Evolutionary conservation across 2,888 invertebrate species (phyloP), one percentile per base, ranked within the genome.

Genomic region (Trichogramma dendrolimi): DNA sequence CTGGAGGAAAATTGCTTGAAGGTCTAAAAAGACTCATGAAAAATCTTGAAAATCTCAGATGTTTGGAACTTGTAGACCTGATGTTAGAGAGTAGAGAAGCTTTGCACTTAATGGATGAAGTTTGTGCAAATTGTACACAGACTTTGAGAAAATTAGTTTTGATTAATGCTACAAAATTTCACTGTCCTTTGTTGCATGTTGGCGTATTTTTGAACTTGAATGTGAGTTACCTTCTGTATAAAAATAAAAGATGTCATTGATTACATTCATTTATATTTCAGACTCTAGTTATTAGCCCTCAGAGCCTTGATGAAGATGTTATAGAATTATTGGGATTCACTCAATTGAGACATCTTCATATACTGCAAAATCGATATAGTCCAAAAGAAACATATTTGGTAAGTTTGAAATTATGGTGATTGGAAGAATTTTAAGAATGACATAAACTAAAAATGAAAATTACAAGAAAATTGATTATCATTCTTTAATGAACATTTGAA

Each of bases 131-230:
- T 52, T 87, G 88, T 71, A 85, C 85, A 59, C 82, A 85, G 52
- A 84, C 85, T 5, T 80, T 93, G 70, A 76, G 80, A 14, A 82
- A 83, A 2, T 79, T 93, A 39, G 83, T 85, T 61, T 74, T 92
- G n/a, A 83, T 91, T 6, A 92, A 93, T 77, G 83, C 89, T 4
- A 91, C 91, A 1, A 87, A 86, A 69, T 80, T 82, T 5, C 84
- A 84, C 53, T 89, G 87, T 70, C 86, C 88, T 42, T 80, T 92
- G 27, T 80, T 91, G 64, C 90, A 92, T 71, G 84, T 88, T 40
- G 90, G 90, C 0, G 84, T 90, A 41, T 92, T 93, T 74, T 75
- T 90, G 39, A 89, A 90, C 75, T 82, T 93, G 60, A 81, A 84
- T 72, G 88, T 86, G 77, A 75, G 72, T 70, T 50, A 27, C 42